These are phyloP conservation scores for Aptenodytes forsteri DNA, from an alignment of 2,113 vertebrate genomes.

Conservation along the genomic window DNA sequence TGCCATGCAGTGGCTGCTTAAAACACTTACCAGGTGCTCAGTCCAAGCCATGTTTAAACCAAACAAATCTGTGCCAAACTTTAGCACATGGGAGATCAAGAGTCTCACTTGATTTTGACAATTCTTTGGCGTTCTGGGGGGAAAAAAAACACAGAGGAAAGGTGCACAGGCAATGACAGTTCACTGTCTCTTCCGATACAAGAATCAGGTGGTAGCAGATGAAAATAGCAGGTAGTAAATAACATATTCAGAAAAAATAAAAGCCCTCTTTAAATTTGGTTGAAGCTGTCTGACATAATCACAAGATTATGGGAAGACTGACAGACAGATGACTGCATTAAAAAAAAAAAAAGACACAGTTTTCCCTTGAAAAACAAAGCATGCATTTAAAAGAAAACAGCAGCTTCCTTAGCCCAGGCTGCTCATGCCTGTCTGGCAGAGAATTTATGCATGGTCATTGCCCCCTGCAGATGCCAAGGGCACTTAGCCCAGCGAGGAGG, in stretches of 20 bases:
- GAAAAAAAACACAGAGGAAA: not conserved
- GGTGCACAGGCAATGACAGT: not conserved
- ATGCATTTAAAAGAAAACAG: not conserved
- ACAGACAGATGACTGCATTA: not conserved
- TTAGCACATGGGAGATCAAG: not conserved
- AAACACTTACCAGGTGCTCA: not conserved
- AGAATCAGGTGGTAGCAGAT: not conserved
- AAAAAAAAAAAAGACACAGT: not conserved
- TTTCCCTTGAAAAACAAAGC: not conserved
- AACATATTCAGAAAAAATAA: not conserved
- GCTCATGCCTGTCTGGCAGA: not conserved
- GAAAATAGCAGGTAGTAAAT: constrained; percentile 8
- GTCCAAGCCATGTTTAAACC: not conserved
- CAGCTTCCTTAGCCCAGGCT: not conserved
- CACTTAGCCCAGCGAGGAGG: not conserved
- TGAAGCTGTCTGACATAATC: not conserved
- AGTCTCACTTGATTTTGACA: not conserved
- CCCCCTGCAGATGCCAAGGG: not conserved
- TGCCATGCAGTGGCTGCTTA: not conserved
- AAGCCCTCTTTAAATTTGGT: not conserved
- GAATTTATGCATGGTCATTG: not conserved
- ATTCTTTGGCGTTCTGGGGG: not conserved
- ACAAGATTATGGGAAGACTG: not conserved
- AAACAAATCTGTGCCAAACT: not conserved
- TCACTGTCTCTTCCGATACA: not conserved